Percentiles rank a stretch among this genome's conserved stretches.
These are phyloP conservation scores for Sanderia malayensis DNA, from an alignment of 30 jellyfish, hydroid and myxozoan genomes.

Conservation along the genomic window DNA sequence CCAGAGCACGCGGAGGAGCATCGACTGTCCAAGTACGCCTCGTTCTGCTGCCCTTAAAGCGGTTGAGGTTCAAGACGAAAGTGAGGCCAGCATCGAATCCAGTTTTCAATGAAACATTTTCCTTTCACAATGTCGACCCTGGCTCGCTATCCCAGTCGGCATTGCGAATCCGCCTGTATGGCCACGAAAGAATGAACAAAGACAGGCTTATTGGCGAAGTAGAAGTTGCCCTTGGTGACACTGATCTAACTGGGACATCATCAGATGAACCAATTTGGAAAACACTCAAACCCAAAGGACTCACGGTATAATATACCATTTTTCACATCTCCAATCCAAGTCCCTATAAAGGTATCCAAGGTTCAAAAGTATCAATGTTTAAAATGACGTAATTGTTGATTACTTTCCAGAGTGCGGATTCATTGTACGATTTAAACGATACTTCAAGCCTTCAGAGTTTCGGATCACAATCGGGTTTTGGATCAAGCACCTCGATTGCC, in stretches of 20 bases:
- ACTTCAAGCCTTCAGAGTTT: conserved; percentile 79
- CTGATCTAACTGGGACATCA: conserved; percentile 55
- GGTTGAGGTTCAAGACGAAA: conserved; percentile 83
- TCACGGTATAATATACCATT: no score
- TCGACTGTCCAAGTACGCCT: conserved; percentile 92
- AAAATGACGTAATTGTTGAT: no score
- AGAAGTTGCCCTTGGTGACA: conserved; percentile 53
- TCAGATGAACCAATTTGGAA: conserved; percentile 79
- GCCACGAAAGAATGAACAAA: conserved; percentile 85
- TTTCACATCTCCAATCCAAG: no score
- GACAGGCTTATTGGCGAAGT: conserved; percentile 87
- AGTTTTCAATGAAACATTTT: conserved; percentile 84
- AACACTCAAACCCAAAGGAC: conserved; percentile 73
- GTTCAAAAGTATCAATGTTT: no score
- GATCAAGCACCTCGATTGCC: conserved; percentile 76
- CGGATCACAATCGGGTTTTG: conserved; percentile 81
- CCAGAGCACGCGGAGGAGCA: conserved; percentile 97
- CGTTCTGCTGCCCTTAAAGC: conserved; percentile 71
- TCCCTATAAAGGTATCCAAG: no score
- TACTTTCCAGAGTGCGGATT: conserved; percentile 76
- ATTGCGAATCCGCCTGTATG: conserved; percentile 76
- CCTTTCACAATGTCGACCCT: conserved; percentile 66
- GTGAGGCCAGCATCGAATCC: conserved; percentile 96
- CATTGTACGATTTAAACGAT: conserved; percentile 85
- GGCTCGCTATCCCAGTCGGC: conserved; percentile 59